phyloP scores from a whole-genome alignment of 2,113 vertebrate genomes.

The Patagioenas fasciata region DNA sequence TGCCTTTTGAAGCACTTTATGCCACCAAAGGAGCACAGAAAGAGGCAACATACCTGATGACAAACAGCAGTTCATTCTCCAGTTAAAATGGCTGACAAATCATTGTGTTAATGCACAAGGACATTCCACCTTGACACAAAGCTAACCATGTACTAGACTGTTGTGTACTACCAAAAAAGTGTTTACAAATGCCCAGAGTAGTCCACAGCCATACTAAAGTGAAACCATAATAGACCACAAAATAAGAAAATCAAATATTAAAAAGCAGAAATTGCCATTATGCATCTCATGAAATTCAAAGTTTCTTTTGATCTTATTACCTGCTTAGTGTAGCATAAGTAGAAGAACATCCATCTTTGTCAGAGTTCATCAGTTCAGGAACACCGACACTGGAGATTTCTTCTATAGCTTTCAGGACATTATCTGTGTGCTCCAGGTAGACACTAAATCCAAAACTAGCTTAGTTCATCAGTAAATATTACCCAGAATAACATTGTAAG shows the following conservation, averaged over 20 bases:
- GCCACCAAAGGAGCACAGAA: background rate
- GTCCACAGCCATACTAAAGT: background rate
- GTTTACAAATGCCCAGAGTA: background rate
- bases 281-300: background rate
- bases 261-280: background rate
- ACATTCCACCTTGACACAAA: background rate
- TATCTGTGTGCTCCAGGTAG: slow-evolving; percentile 87
- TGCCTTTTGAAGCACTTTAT: background rate
- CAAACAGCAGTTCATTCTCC: background rate
- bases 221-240: background rate
- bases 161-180: background rate
- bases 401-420: slow-evolving; percentile 89
- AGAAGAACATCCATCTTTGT: slow-evolving; percentile 85
- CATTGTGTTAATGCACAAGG: background rate
- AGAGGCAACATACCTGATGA: background rate
- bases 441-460: slow-evolving; percentile 74
- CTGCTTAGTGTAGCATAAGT: slow-evolving; percentile 90
- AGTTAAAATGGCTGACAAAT: background rate
- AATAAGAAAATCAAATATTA: background rate
- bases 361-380: slow-evolving; percentile 80
- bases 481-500: background rate
- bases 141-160: background rate
- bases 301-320: slow-evolving; percentile 63
- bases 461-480: background rate
- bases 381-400: slow-evolving; percentile 87